Evolutionary conservation across 2,888 invertebrate species (phyloP), one percentile per base, ranked within the genome.

Genomic region (Noctua janthina): DNA sequence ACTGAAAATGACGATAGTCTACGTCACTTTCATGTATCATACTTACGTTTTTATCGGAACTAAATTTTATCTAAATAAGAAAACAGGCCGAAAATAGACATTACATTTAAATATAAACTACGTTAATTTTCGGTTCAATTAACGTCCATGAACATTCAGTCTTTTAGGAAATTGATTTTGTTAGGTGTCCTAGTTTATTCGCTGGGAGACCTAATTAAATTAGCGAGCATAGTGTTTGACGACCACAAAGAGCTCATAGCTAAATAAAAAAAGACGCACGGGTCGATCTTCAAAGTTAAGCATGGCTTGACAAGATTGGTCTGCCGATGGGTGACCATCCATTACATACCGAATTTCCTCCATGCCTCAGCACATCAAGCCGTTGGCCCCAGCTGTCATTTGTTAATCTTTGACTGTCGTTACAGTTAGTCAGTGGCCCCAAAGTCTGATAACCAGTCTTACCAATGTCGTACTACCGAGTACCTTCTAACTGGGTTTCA

Each of bases 121-220:
- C 54, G 20, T 54, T 54, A 8, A 54, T 20, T 54, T 20, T 20
- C 54, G 78, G 75, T 87, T 86, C 85, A 90, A 90, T 89, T 90
- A 84, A 84, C 79, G 81, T 84, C 87, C 87, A 89, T 90, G 91
- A 89, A 87, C 83, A 89, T 90, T 83, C 77, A 66, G 82, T 84
- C 85, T 88, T 84, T 84, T 59, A 83, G 79, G 78, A 90, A 89
- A 89, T 89, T 84, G 85, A 59, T 59, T n/a, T 59, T 5, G n/a
- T 59, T n/a, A 59, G n/a, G 13, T 20, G 2, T 54, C 8, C 54
- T 8, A 54, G 8, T 20, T 13, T n/a, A 59, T 59, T 59, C 4
- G 5, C n/a, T 13, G 39, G 66, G 39, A 66, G 64, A 66, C 39
- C 59, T 59, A n/a, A n/a, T n/a, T n/a, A n/a, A n/a, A 59, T 59